Base-by-base conservation (phyloP, 2,113 vertebrate genomes). In the Sitta europaea region DNA sequence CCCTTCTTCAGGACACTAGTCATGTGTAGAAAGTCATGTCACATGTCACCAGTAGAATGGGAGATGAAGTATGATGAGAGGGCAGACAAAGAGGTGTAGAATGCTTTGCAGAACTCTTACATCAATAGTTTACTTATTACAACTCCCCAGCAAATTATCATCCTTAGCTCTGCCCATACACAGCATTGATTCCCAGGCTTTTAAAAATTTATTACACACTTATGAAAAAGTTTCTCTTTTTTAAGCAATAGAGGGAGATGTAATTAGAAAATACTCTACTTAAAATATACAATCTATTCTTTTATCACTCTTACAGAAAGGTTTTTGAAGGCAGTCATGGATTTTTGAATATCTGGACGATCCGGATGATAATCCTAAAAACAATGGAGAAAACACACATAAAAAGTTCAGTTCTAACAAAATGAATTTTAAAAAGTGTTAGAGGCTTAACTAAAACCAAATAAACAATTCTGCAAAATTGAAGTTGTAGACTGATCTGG, bases 241-340 rank as follows among this genome's bases (percentile, higher is more conserved):
- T 75, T 8, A 45, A 76, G n/a, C 53, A 65, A 58, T 3, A 61
- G 16, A 71, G 10, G 8, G 2, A 14, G 3, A 57, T n/a, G 12
- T 48, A 62, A 73, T 43, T 40, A 23, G 20, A 61, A 73, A 85
- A 47, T 7, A 79, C 42, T 55, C 24, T 62, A 59, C 14, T 84
- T 29, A 33, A 83, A 78, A 63, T 24, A 58, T 3, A 43, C 23
- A 2, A 78, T 50, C 11, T 72, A 14, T 21, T 63, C 14, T 82
- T 74, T 72, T 45, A 80, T 43, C 21, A 72, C 22, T 93, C 99
- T 99, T 98, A 99, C 99, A 78, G 99, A 99, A 68, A 99, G 98
- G 81, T 98, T 99, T 96, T 99, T 99, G 98, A 99, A 99, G 83
- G 99, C 97, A 4, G 98, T 98, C 99, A 99, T 99, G 93, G 99